A percentile compares a stretch with the other conserved stretches of the same genome.
Conservation (phyloP, 1,140 invertebrate genomes). For the Nebria ingens region DNA sequence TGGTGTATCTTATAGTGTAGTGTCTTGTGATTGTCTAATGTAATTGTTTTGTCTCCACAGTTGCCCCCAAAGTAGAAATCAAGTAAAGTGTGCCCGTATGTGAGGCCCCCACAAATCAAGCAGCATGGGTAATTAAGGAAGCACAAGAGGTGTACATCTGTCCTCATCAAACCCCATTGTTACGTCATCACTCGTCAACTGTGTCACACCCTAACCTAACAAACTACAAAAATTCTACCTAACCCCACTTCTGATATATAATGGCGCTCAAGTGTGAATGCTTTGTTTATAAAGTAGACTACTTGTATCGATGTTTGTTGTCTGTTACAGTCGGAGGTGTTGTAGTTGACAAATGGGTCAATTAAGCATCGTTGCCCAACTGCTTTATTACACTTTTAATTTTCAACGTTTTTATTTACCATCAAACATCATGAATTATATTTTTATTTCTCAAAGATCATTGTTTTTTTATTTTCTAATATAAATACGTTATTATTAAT, state of each 20-base stretch:
- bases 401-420: background rate
- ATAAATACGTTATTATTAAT: background rate
- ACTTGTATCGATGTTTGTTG: slow-evolving; percentile 13
- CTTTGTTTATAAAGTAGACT: no score
- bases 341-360: slow-evolving; percentile 29
- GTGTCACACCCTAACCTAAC: background rate
- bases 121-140: no score
- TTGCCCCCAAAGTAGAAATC: background rate
- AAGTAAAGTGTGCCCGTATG: background rate
- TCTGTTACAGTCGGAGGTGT: slow-evolving; percentile 33
- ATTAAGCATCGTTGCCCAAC: no score
- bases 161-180: background rate
- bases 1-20: background rate
- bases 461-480: background rate
- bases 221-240: background rate
- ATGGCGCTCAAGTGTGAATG: background rate
- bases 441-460: background rate
- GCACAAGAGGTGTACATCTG: background rate
- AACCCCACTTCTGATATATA: no score
- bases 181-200: background rate
- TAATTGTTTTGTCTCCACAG: background rate
- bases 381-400: background rate
- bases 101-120: background rate
- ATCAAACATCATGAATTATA: background rate
- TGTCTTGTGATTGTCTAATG: no score